These are phyloP conservation scores for Psylliodes chrysocephalus DNA, from an alignment of 2,888 invertebrate species.

Conservation along the genomic window DNA sequence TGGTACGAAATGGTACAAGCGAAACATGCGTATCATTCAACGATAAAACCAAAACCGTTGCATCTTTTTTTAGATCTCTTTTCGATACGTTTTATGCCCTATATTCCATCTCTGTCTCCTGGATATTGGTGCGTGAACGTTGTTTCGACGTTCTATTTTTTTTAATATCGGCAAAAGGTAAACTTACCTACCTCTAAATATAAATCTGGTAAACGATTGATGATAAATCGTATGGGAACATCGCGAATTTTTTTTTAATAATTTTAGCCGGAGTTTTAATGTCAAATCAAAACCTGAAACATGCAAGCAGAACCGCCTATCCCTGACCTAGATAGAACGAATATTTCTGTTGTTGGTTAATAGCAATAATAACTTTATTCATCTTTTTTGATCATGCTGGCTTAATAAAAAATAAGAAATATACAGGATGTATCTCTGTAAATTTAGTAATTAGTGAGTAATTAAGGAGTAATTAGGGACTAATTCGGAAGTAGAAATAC, in stretches of 20 bases:
- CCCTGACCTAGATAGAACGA: not conserved
- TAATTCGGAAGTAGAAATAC: too few species aligned
- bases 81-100: slow-evolving; percentile 39
- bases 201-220: too few species aligned
- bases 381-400: too few species aligned
- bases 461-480: too few species aligned
- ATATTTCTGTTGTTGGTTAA: too few species aligned
- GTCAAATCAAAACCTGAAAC: not conserved
- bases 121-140: not conserved
- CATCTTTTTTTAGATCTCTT: slow-evolving; percentile 45
- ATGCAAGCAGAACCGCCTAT: not conserved
- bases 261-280: not conserved
- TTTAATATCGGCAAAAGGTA: not conserved
- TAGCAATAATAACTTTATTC: too few species aligned
- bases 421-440: too few species aligned
- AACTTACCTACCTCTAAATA: too few species aligned
- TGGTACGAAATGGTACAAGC: slow-evolving; percentile 58
- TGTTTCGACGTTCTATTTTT: too few species aligned
- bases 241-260: slow-evolving; percentile 3
- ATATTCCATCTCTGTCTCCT: slow-evolving; percentile 1
- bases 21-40: slow-evolving; percentile 53
- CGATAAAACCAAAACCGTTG: slow-evolving; percentile 47
- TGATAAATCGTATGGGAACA: slow-evolving; percentile 13
- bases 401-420: too few species aligned
- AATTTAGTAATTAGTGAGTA: too few species aligned